These are phyloP conservation scores for Folsomia candida DNA, from an alignment of 2,888 invertebrate genomes.

Conservation along the genomic window DNA sequence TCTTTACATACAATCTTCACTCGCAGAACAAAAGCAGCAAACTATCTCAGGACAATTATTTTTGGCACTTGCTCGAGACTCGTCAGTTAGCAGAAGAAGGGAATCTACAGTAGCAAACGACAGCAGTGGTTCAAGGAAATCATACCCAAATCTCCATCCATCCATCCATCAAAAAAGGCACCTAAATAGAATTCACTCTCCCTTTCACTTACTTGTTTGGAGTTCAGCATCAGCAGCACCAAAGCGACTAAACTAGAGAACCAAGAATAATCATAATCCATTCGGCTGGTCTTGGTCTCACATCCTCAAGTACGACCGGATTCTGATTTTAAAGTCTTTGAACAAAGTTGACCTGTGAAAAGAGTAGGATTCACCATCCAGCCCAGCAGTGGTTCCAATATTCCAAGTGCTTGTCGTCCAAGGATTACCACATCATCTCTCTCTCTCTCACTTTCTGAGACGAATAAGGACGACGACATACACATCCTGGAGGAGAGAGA, in stretches of 20 bases:
- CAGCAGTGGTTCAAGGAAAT: no score
- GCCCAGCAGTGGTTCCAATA: background rate
- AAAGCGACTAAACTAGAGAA: background rate
- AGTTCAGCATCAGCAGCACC: background rate
- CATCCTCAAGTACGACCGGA: background rate
- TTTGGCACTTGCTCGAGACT: no score
- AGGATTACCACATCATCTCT: background rate
- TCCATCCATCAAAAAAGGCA: background rate
- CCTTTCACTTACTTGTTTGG: background rate
- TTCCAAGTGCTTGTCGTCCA: background rate
- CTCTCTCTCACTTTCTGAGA: no score
- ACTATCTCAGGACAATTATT: no score
- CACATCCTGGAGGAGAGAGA: background rate
- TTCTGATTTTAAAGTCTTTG: background rate
- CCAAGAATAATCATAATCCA: background rate
- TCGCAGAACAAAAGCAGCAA: background rate
- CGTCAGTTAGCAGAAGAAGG: no score
- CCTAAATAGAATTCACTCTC: background rate
- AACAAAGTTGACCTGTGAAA: background rate
- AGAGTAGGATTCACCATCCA: background rate
- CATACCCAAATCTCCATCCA: background rate
- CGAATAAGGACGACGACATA: background rate
- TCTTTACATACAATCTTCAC: background rate
- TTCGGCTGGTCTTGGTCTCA: background rate
- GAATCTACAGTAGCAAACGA: no score